Evolutionary conservation across 2,888 invertebrate genomes (phyloP), one percentile per base, ranked within the genome.

Genomic region (Chymomyza caudatula): DNA sequence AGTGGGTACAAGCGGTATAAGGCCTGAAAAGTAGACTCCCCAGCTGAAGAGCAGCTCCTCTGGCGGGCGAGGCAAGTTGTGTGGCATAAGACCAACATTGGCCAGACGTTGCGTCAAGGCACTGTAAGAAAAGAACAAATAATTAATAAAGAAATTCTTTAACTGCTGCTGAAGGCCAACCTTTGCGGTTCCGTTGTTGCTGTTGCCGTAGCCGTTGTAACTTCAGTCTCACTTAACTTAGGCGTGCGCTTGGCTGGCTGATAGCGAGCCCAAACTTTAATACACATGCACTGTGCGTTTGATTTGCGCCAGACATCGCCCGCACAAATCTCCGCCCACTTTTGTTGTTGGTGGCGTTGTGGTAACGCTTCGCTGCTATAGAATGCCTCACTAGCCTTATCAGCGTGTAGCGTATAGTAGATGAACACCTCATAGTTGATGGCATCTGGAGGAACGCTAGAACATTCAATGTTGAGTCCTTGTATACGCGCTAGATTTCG

Each of bases 21-120:
- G 92, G 0, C 97, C 97, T 64, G 95, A 95, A 82, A 98, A 94
- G 84, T 96, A 94, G 3, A 98, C 93, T 1, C 95, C 95, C 96
- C 96, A 97, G 2, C 95, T 94, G 79, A 96, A 93, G 13, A 96
- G 91, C 52, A 94, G 91, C 8, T 91, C 90, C 85, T 95, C 94
- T 2, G 82, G 76, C 1, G 83, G 80, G 13, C 74, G 73, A 13
- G 78, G 60, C 61, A 76, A 62, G 47, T 71, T 77, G 42, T 75
- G 71, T n/a, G 78, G 72, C 23, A 69, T 71, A 42, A 74, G 51
- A 42, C 67, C 62, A 20, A 57, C 70, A 60, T 76, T 78, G 23
- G 65, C 47, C 53, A 77, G 59, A 37, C 77, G 72, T 54, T 73
- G 68, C 5, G 76, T 60, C 59, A 77, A 76, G 72, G 75, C 72